Percentiles rank a stretch among this genome's conserved stretches.
These are phyloP conservation scores for Hycleus cichorii DNA, from an alignment of 1,140 invertebrate species.

Conservation along the genomic window DNA sequence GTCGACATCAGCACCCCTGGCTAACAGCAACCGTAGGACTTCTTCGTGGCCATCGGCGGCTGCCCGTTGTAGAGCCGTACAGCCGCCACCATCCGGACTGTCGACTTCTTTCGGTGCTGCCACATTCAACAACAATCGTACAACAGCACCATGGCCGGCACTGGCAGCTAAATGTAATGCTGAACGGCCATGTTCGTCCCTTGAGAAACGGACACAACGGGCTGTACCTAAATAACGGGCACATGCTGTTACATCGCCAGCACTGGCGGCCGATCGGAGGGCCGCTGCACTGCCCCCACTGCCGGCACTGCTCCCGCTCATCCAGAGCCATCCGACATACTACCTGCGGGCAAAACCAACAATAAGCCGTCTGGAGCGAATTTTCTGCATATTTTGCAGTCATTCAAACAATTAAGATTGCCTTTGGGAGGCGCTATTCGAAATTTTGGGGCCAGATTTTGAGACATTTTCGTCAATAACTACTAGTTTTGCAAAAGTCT, in stretches of 20 bases:
- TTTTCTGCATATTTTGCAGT: too few relatives aligned
- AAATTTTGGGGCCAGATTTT: too few relatives aligned
- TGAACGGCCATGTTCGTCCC: slow-evolving; percentile 37
- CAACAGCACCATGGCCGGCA: slow-evolving; percentile 38
- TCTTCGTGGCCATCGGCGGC: slow-evolving; percentile 78
- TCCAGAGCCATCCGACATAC: slow-evolving; percentile 33
- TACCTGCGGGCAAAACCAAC: not conserved
- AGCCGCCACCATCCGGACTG: slow-evolving; percentile 49
- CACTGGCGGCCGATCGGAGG: slow-evolving; percentile 47
- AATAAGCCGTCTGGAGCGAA: too few relatives aligned
- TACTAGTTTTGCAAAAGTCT: too few relatives aligned
- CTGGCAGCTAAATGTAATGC: slow-evolving; percentile 41
- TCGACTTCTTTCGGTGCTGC: slow-evolving; percentile 39
- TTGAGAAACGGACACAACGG: slow-evolving; percentile 33
- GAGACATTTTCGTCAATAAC: too few relatives aligned
- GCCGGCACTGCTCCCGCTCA: slow-evolving; percentile 25
- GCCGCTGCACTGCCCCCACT: slow-evolving; percentile 40
- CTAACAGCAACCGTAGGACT: slow-evolving; percentile 62
- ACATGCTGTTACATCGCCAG: slow-evolving; percentile 46
- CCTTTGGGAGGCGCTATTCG: too few relatives aligned
- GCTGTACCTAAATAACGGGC: slow-evolving; percentile 42
- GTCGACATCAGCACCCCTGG: slow-evolving; percentile 61
- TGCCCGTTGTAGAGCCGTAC: slow-evolving; percentile 70
- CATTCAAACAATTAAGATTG: too few relatives aligned
- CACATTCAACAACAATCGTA: slow-evolving; percentile 41